A percentile compares a stretch with the other conserved stretches of the same genome.
phyloP scores from a whole-genome alignment of 37 sponge, comb jelly and placozoan genomes.

The Axinella damicornis region DNA sequence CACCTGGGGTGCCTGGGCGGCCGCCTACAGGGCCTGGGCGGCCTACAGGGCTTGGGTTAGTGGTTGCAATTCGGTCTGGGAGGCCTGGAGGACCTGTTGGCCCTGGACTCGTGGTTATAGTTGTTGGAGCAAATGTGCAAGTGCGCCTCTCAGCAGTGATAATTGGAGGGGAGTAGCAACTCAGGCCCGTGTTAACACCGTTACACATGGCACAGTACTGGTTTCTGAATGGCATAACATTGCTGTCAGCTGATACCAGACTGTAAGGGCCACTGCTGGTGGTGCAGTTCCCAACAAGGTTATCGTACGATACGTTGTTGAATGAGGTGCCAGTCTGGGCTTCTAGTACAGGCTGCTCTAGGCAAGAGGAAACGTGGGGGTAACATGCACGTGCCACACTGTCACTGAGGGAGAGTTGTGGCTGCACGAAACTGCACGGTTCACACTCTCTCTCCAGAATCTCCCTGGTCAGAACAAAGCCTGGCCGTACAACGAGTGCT shows the following conservation, averaged over 20 bases:
- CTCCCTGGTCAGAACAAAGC: neutral
- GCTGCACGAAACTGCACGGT: neutral
- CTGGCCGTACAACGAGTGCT: neutral
- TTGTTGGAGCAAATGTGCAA: neutral
- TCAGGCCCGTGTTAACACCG: neutral
- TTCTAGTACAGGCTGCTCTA: neutral
- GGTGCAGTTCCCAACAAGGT: neutral
- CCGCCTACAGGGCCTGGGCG: too few relatives aligned
- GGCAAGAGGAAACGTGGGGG: neutral
- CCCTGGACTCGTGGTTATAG: neutral
- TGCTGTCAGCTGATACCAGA: neutral
- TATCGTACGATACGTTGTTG: neutral
- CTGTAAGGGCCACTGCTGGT: neutral
- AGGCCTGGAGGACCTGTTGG: neutral
- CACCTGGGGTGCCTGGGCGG: too few relatives aligned
- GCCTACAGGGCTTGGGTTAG: too few relatives aligned
- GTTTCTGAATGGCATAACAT: neutral
- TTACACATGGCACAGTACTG: slow-evolving; percentile 24
- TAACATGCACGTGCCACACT: slow-evolving; percentile 3
- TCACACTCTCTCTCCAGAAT: slow-evolving; percentile 2
- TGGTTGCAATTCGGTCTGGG: too few relatives aligned
- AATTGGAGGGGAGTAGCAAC: neutral
- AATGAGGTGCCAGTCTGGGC: too few relatives aligned
- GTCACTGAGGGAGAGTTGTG: neutral
- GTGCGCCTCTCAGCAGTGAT: too few relatives aligned